A percentile compares a stretch with the other conserved stretches of the same genome.
Conservation (phyloP, 2,113 vertebrate species). For the Phyllopteryx taeniolatus region DNA sequence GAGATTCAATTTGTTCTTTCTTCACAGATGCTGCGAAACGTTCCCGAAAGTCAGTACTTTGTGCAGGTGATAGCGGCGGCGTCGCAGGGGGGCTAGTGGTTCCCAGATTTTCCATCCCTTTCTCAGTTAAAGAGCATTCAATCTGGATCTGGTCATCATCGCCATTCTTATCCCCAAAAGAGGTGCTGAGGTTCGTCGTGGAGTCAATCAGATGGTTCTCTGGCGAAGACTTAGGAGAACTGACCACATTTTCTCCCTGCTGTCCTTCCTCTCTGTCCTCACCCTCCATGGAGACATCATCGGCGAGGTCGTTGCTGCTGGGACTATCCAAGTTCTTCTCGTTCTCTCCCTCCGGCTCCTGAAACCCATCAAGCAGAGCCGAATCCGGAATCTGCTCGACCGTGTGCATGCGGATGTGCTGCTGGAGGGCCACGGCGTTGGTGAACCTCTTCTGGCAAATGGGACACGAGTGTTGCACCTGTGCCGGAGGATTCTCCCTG, state of each 20-base stretch:
- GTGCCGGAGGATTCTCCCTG: conserved; percentile 86
- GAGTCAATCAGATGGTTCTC: conserved; percentile 91
- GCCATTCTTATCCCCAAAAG: conserved; percentile 78
- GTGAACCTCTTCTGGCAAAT: conserved; percentile 99
- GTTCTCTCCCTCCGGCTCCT: conserved; percentile 80
- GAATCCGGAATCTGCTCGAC: conserved; percentile 89
- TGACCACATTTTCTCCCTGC: conserved; percentile 72
- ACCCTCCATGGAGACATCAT: conserved; percentile 90
- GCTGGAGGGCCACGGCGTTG: conserved; percentile 92
- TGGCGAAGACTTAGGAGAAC: conserved; percentile 75
- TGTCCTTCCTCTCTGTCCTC: conserved; percentile 54
- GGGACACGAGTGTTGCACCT: conserved; percentile 93
- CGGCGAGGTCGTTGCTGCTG: conserved; percentile 81
- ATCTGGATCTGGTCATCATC: conserved; percentile 78
- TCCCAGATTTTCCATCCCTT: conserved; percentile 79
- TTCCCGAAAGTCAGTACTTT: conserved; percentile 73
- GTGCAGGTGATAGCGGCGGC: conserved; percentile 35
- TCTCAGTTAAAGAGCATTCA: conserved; percentile 75
- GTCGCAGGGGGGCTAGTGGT: conserved; percentile 81
- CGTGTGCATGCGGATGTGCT: conserved; percentile 98
- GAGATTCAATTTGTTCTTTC: conserved; percentile 83
- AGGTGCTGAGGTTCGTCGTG: conserved; percentile 76
- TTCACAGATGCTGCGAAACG: conserved; percentile 77
- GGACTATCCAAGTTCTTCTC: conserved; percentile 81
- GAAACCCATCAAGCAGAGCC: conserved; percentile 73